Base-by-base conservation (phyloP, 2,888 invertebrate species). In the Dysmachus trigonus region DNA sequence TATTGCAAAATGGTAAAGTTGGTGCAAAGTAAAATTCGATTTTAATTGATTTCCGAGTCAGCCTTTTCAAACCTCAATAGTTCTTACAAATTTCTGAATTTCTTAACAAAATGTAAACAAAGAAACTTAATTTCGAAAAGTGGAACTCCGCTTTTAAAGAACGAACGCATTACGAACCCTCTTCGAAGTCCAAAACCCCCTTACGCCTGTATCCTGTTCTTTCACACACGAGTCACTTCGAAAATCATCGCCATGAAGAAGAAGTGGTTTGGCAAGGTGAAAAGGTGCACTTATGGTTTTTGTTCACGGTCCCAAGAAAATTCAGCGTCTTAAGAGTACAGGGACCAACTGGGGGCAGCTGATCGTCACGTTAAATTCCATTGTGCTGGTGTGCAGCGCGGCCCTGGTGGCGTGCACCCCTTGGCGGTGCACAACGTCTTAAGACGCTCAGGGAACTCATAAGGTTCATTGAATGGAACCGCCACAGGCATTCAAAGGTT, bases 361-460 rank as follows among this genome's bases (percentile, higher is more conserved):
- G 5, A 73, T 33, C 27, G 35, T 6, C 27, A 33, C 73, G 35
- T 33, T 31, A 31, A 41, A 38, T 41, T 30, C 35, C 33, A 74
- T 31, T 73, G 22, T 13, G 30, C 7, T 47, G 15, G 33, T 22
- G 53, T 18, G 13, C 18, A 62, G 31, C 62, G 31, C 81, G 33
- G 47, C 81, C 6, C 81, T 81, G 81, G 1, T 31, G 53, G 33
- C 81, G 13, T 31, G 62, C 62, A 53, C 81, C 81, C 81, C 47
- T 77, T 27, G 13, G 31, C 53, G 53, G 53, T 35, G 31, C 3
- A 27, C 7, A 86, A 82, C 62, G 27, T 86, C 86, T 86, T 87
- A 87, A 87, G 87, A 87, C 87, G 87, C 41, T 87, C 30, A 77
- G 87, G 87, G 87, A 87, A 81, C 53, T n/a, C 31, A 53, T 62